Conservation (phyloP, 2,888 invertebrate genomes). For the Ophion ellenae region DNA sequence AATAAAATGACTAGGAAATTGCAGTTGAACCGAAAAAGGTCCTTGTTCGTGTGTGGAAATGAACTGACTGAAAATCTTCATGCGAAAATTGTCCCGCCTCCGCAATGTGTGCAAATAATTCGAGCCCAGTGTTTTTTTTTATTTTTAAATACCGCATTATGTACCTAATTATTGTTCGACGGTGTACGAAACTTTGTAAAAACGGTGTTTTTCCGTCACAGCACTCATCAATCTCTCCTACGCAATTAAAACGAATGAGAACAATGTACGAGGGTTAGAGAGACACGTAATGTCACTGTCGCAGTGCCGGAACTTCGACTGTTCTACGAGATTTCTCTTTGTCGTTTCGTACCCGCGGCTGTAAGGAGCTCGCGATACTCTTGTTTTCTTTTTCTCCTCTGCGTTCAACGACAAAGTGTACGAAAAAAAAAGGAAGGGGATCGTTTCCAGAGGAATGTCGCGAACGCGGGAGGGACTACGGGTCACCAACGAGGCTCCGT, state of each 20-base stretch:
- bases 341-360: constrained; percentile 17
- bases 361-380: constrained; percentile 65
- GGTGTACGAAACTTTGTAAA: not conserved
- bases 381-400: constrained; percentile 7
- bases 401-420: constrained; percentile 43
- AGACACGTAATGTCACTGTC: constrained; percentile 17
- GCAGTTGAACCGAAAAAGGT: not conserved
- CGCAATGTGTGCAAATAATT: not conserved
- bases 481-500: constrained; percentile 44
- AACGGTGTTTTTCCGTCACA: not conserved
- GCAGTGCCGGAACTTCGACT: constrained; percentile 26
- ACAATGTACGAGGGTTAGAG: not conserved
- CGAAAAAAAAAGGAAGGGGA: constrained; percentile 54
- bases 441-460: constrained; percentile 58
- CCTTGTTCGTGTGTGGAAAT: not conserved
- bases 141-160: not conserved
- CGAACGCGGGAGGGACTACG: constrained; percentile 51
- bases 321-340: constrained; percentile 40
- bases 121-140: not conserved
- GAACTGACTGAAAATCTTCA: not conserved
- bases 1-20: not conserved
- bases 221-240: not conserved
- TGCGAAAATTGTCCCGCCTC: not conserved
- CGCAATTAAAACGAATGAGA: not conserved
- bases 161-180: not conserved